Conservation (phyloP, 2,797 vertebrate genomes). For the Micrastur ruficollis region DNA sequence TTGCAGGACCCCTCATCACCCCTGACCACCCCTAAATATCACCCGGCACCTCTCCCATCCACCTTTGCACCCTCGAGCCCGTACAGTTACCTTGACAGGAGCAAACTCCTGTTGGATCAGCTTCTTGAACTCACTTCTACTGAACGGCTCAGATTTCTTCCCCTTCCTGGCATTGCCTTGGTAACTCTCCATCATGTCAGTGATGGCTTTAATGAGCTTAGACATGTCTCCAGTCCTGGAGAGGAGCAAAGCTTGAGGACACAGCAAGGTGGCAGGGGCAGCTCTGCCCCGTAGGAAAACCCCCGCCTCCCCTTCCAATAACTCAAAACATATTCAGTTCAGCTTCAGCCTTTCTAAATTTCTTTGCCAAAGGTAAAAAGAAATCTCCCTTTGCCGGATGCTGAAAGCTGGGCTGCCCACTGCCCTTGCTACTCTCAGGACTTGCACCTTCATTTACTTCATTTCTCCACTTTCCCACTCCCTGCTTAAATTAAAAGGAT, state of each 20-base stretch:
- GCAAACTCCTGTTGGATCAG: conserved; percentile 56
- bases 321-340: too few species aligned
- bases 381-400: background rate
- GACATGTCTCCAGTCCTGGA: conserved; percentile 10
- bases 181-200: conserved; percentile 32
- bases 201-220: conserved; percentile 46
- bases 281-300: background rate
- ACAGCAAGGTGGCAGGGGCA: too few species aligned
- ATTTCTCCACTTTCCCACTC: background rate
- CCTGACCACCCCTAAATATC: background rate
- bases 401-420: background rate
- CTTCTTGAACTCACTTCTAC: conserved; percentile 51
- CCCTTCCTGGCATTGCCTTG: background rate
- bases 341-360: background rate
- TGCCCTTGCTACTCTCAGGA: accelerated
- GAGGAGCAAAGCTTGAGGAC: background rate
- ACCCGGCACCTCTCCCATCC: background rate
- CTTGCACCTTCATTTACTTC: background rate
- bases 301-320: accelerated
- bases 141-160: background rate
- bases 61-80: accelerated
- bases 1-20: background rate
- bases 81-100: background rate
- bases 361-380: background rate
- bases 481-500: background rate